A percentile compares a stretch with the other conserved stretches of the same genome.
Conservation (phyloP, 2,888 invertebrate species). For the Timema podura region DNA sequence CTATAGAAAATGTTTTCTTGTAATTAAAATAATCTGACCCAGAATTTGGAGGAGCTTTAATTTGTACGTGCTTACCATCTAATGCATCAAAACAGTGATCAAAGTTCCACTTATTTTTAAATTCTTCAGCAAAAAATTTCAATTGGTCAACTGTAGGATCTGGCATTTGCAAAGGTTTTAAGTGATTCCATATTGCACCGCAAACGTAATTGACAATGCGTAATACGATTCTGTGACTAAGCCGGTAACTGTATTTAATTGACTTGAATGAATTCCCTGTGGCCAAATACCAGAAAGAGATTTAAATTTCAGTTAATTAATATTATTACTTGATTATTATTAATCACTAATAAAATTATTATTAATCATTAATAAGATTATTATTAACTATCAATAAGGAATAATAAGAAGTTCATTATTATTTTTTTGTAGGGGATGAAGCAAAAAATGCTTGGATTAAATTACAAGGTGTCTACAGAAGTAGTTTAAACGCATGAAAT, state of each 20-base stretch:
- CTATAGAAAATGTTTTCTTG: conserved; percentile 6
- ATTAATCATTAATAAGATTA: no score
- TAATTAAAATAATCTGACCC: neutral
- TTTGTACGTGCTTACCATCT: neutral
- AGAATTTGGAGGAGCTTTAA: neutral
- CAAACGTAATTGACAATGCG: neutral
- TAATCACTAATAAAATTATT: no score
- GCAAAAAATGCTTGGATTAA: neutral
- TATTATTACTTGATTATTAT: no score
- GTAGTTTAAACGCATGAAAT: conserved; percentile 10
- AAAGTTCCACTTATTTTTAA: neutral
- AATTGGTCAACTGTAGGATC: neutral
- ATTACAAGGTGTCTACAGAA: neutral
- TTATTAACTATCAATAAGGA: no score
- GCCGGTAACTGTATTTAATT: neutral
- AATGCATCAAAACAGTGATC: neutral
- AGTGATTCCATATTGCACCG: neutral
- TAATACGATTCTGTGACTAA: neutral
- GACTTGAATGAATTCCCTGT: neutral
- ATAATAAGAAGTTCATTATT: neutral
- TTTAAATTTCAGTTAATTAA: no score
- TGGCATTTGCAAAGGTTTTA: neutral
- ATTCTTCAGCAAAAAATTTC: neutral
- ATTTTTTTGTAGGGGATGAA: neutral
- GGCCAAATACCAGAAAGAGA: neutral